phyloP scores from a whole-genome alignment of 2,888 invertebrate genomes.

The Cataglyphis cursor region DNA sequence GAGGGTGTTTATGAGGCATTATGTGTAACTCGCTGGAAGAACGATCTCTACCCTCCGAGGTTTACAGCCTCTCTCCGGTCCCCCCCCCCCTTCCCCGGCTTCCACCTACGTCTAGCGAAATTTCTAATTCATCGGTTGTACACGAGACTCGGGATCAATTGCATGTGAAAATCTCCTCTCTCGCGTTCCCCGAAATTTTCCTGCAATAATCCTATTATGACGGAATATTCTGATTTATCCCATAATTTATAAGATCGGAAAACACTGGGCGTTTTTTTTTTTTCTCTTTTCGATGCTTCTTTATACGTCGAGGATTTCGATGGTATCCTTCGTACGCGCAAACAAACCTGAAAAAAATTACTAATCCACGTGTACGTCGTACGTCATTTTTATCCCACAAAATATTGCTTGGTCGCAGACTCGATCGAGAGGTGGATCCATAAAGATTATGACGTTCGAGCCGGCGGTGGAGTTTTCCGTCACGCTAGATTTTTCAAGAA shows the following conservation, averaged over 20 bases:
- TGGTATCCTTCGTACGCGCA: slow-evolving; percentile 23
- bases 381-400: slow-evolving; percentile 49
- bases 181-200: background rate
- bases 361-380: slow-evolving; percentile 35
- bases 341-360: slow-evolving; percentile 44
- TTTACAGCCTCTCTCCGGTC: slow-evolving; percentile 66
- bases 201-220: slow-evolving; percentile 18
- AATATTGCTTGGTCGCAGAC: slow-evolving; percentile 53
- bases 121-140: slow-evolving; percentile 77
- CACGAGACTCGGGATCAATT: slow-evolving; percentile 35
- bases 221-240: background rate
- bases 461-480: slow-evolving; percentile 22
- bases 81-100: slow-evolving; percentile 70
- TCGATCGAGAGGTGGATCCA: slow-evolving; percentile 47
- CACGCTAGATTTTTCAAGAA: background rate
- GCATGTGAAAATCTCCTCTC: slow-evolving; percentile 21
- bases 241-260: slow-evolving; percentile 16
- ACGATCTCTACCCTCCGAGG: slow-evolving; percentile 81
- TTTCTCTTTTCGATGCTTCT: slow-evolving; percentile 26
- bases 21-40: slow-evolving; percentile 86
- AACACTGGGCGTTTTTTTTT: background rate
- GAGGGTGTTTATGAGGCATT: slow-evolving; percentile 87
- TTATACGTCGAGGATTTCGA: slow-evolving; percentile 33
- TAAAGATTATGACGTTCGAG: slow-evolving; percentile 52
- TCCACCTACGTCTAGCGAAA: slow-evolving; percentile 76